Conservation (phyloP, 1,140 invertebrate species). For the Adoxophyes honmai region DNA sequence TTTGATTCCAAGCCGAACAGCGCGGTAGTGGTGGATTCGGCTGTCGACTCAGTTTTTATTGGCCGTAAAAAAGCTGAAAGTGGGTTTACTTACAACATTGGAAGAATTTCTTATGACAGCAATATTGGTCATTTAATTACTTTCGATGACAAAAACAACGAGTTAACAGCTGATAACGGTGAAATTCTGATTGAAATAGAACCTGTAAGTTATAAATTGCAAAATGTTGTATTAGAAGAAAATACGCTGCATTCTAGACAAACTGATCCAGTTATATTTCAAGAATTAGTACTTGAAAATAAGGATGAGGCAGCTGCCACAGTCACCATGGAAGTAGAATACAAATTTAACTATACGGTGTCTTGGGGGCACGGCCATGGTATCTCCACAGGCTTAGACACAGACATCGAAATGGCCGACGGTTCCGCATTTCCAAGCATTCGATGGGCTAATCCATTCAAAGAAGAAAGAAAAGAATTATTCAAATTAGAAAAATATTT, state of each 20-base stretch:
- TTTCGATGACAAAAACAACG: constrained; percentile 80
- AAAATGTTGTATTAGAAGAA: constrained; percentile 80
- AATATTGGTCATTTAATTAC: constrained; percentile 82
- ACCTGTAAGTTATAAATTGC: constrained; percentile 85
- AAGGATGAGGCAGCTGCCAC: constrained; percentile 72
- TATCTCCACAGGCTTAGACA: constrained; percentile 85
- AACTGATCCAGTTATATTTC: constrained; percentile 76
- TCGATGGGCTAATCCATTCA: constrained; percentile 82
- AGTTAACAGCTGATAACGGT: constrained; percentile 80
- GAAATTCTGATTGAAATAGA: constrained; percentile 88
- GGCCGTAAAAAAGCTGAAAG: constrained; percentile 70
- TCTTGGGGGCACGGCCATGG: constrained; percentile 89
- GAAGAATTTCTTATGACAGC: constrained; percentile 80
- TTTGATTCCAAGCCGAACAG: constrained; percentile 80
- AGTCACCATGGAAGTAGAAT: constrained; percentile 84
- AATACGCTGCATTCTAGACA: constrained; percentile 77
- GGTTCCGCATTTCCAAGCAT: constrained; percentile 78
- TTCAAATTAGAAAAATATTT: constrained; percentile 79
- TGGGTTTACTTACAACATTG: constrained; percentile 80
- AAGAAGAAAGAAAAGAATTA: constrained; percentile 78
- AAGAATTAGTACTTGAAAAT: constrained; percentile 81
- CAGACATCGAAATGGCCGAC: constrained; percentile 81
- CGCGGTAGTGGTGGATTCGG: constrained; percentile 79
- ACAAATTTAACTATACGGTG: constrained; percentile 82
- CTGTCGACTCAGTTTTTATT: constrained; percentile 56